A percentile compares a stretch with the other conserved stretches of the same genome.
These are phyloP conservation scores for Ormyrus labotus DNA, from an alignment of 2,888 invertebrate species.

Conservation along the genomic window DNA sequence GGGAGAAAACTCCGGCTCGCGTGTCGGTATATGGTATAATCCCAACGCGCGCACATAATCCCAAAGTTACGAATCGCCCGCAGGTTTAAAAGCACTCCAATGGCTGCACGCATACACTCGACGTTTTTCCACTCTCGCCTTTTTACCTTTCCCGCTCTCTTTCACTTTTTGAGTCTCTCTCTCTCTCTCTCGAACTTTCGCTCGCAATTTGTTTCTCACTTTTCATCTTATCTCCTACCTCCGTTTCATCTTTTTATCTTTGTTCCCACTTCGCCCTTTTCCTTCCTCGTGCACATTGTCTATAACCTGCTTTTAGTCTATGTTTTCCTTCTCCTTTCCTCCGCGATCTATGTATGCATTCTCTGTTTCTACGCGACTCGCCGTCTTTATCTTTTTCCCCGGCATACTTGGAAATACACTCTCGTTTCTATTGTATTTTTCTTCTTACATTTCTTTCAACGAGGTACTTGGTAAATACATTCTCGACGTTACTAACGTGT, in stretches of 20 bases:
- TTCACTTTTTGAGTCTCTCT: not conserved
- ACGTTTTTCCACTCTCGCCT: slow-evolving; percentile 28
- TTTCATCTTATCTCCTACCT: not conserved
- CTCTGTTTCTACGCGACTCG: not conserved
- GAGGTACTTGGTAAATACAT: slow-evolving; percentile 46
- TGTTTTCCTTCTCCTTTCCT: not conserved
- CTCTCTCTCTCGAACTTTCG: not conserved
- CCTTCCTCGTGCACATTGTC: not conserved
- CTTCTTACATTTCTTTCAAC: slow-evolving; percentile 41
- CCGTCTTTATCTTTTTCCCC: slow-evolving; percentile 7
- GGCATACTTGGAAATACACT: slow-evolving; percentile 37
- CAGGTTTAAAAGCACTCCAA: slow-evolving; percentile 49
- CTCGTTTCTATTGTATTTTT: slow-evolving; percentile 44
- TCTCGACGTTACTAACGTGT: not conserved
- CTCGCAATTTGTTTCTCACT: not conserved
- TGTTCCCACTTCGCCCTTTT: not conserved
- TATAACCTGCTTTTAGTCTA: not conserved
- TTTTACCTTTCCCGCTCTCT: too few species aligned
- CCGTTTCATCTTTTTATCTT: slow-evolving; percentile 4
- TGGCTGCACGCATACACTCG: slow-evolving; percentile 10
- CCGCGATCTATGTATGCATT: not conserved
- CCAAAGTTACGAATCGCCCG: slow-evolving; percentile 42
- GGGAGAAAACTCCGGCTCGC: not conserved
- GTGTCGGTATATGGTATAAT: too few species aligned
- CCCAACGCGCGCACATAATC: slow-evolving; percentile 29